Conservation (phyloP, 2,888 invertebrate genomes). For the Eupelmus urozonus region DNA sequence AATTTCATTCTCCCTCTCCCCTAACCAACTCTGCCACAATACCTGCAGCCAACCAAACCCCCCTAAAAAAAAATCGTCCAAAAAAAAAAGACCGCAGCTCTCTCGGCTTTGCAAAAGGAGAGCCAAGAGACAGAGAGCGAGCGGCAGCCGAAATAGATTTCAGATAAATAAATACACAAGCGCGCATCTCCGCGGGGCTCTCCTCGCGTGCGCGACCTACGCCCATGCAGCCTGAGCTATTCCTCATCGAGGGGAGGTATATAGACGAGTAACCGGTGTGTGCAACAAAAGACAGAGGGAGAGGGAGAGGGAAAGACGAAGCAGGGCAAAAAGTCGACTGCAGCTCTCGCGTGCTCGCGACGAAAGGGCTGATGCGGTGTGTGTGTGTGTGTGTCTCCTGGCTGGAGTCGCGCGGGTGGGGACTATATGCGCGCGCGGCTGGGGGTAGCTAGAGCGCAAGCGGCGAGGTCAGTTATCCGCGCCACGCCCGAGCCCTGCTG, state of each 20-base stretch:
- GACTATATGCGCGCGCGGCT: neutral
- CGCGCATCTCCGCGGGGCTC: neutral
- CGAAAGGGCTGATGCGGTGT: too few species aligned
- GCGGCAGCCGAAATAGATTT: neutral
- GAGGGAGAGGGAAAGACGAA: neutral
- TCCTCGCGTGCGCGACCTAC: neutral
- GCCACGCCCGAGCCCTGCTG: slow-evolving; percentile 70
- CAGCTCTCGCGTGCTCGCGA: too few species aligned
- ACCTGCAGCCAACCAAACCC: too few species aligned
- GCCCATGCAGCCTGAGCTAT: neutral
- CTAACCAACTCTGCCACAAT: too few species aligned
- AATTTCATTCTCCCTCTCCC: too few species aligned
- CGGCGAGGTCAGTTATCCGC: slow-evolving; percentile 73
- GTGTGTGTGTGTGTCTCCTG: too few species aligned
- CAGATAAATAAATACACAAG: neutral
- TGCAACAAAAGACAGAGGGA: neutral
- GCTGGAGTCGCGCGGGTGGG: neutral
- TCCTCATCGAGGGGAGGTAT: neutral
- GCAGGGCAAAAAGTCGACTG: neutral
- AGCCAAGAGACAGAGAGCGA: neutral
- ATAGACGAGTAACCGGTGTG: neutral
- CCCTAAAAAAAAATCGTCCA: too few species aligned
- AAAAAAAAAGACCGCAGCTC: too few species aligned
- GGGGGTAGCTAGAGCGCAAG: slow-evolving; percentile 18
- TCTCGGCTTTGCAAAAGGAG: too few species aligned